phyloP scores from a whole-genome alignment of 2,797 vertebrate species.

The Adelosebastes latens region DNA sequence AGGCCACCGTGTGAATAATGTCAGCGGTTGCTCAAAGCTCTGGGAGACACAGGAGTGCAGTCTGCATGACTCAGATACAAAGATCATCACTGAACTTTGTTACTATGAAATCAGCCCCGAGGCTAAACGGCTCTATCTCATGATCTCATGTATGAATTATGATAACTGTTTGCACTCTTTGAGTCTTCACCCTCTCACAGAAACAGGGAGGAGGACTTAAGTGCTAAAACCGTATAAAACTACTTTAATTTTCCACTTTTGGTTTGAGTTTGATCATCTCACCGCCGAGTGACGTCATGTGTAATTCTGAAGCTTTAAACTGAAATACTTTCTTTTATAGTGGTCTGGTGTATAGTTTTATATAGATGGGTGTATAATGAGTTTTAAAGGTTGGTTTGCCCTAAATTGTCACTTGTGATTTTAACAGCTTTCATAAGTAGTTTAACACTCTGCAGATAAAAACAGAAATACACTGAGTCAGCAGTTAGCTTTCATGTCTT shows the following conservation, averaged over 20 bases:
- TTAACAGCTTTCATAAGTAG: conserved; percentile 58
- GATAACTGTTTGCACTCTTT: conserved; percentile 19
- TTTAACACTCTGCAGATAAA: conserved; percentile 57
- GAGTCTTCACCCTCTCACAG: conserved; percentile 31
- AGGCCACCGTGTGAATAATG: not conserved
- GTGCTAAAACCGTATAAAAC: conserved; percentile 52
- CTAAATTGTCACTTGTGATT: conserved; percentile 41
- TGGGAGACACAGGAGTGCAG: not conserved
- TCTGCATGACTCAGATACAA: conserved; percentile 29
- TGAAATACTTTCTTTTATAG: conserved; percentile 23
- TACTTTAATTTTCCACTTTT: conserved; percentile 68
- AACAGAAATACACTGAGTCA: conserved; percentile 45
- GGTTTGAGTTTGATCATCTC: conserved; percentile 58
- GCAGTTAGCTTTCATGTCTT: conserved; percentile 20
- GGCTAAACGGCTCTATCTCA: conserved; percentile 20
- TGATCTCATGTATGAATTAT: conserved; percentile 38
- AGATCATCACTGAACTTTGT: conserved; percentile 35
- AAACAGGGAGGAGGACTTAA: conserved; percentile 50
- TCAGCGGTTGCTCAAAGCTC: conserved; percentile 5
- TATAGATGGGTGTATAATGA: conserved; percentile 50
- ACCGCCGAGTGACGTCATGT: conserved; percentile 70
- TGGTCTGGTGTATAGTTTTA: conserved; percentile 49
- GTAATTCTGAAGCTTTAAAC: conserved; percentile 59
- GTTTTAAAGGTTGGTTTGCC: conserved; percentile 56
- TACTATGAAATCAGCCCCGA: conserved; percentile 21